Evolutionary conservation across 2,888 invertebrate genomes (phyloP), one percentile per base, ranked within the genome.

Genomic region (Pyralis farinalis): DNA sequence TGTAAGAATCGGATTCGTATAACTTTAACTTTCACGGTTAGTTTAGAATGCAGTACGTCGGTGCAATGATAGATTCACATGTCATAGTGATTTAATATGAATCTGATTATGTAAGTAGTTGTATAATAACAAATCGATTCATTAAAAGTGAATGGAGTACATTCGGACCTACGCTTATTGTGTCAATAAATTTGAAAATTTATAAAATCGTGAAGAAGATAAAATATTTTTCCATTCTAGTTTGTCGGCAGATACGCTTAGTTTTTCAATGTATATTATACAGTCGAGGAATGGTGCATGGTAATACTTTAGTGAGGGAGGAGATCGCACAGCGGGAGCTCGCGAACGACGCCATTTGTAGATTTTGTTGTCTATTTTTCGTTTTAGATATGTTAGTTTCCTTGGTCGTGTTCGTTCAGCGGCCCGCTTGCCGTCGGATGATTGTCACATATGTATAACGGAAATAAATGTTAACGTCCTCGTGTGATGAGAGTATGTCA

Each of bases 221-320:
- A 80, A 51, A 55, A 73, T 80, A 81, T 82, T 77, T 82, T 80
- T 81, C 72, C 74, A 75, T 63, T 63, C 53, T 66, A 69, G 68
- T 65, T 65, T 60, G 63, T 66, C 63, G 62, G 63, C 63, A 58
- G 56, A 53, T 60, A 70, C 63, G 71, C 64, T 71, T 75, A 69
- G 64, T 66, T 67, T 53, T 71, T 65, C 63, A 57, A 63, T 71
- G 53, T 69, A 49, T 51, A 51, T 52, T 83, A 72, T 78, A 76
- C 78, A 80, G 78, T 80, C 49, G 80, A 75, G 81, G 81, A 78
- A 79, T 71, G 16, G 22, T 4, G 12, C 12, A 32, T 28, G 29
- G 30, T 57, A 49, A 56, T 50, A 58, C 58, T 37, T 20, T 21
- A 28, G 11, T 27, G 32, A 25, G 21, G 20, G 12, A 12, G 7